Conservation (phyloP, 2,113 vertebrate species). For the Nesospiza acunhae region DNA sequence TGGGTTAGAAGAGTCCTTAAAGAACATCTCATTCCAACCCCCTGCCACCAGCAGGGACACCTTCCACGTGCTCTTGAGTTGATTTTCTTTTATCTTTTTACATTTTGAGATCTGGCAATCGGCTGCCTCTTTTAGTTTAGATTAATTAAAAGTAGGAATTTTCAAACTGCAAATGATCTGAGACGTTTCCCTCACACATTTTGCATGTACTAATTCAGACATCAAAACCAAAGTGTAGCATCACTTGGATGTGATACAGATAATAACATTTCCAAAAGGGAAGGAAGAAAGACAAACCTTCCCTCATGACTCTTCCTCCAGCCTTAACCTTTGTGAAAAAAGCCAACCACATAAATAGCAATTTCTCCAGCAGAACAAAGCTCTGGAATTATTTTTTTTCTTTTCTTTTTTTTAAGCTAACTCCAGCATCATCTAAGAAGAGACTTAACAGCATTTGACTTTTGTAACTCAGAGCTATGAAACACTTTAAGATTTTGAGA, state of each 20-base stretch:
- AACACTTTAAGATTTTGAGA: background rate
- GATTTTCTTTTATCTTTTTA: background rate
- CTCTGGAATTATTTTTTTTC: background rate
- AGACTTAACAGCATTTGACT: constrained; percentile 34
- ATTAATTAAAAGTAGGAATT: constrained; percentile 1
- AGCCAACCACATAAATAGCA: background rate
- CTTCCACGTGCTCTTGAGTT: background rate
- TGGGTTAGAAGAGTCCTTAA: background rate
- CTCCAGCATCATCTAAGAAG: background rate
- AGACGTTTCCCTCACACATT: background rate
- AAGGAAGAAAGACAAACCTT: background rate
- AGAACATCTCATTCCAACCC: background rate
- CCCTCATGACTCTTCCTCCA: background rate
- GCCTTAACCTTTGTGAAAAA: constrained; percentile 27
- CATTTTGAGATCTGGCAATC: background rate
- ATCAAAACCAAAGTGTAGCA: background rate
- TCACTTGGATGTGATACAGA: background rate
- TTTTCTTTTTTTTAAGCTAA: background rate
- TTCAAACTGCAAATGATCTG: background rate
- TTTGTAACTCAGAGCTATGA: constrained; percentile 10
- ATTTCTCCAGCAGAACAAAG: constrained; percentile 23
- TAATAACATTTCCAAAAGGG: background rate
- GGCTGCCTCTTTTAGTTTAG: background rate
- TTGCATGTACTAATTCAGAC: background rate
- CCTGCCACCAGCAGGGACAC: background rate